These are phyloP conservation scores for Leucophenga montana DNA, from an alignment of 2,888 invertebrate genomes.

Conservation along the genomic window DNA sequence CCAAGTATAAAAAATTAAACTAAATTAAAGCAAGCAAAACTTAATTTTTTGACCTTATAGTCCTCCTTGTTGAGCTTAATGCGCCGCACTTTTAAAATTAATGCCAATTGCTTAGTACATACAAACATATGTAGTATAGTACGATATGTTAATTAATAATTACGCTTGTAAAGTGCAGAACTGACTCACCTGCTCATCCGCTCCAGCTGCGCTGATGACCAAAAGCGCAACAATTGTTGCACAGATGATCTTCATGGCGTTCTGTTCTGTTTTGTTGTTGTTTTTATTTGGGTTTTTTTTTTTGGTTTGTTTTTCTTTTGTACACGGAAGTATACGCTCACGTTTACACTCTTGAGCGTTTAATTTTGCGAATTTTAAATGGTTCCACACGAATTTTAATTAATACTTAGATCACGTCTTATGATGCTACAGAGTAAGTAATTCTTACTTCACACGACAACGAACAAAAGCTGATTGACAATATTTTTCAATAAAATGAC, in stretches of 20 bases:
- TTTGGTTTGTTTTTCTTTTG: background rate
- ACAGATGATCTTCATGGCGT: slow-evolving; percentile 38
- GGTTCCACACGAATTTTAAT: background rate
- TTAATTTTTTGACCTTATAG: background rate
- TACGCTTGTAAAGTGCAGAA: too few species aligned
- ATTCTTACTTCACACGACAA: background rate
- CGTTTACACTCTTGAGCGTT: background rate
- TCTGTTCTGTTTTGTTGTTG: slow-evolving; percentile 53
- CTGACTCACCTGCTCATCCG: slow-evolving; percentile 45
- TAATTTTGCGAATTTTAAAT: background rate
- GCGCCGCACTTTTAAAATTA: too few species aligned
- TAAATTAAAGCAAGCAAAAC: slow-evolving; percentile 8
- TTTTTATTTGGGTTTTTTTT: slow-evolving; percentile 31
- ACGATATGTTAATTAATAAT: too few species aligned
- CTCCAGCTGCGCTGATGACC: slow-evolving; percentile 47
- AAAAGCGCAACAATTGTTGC: slow-evolving; percentile 63
- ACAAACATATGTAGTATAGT: too few species aligned
- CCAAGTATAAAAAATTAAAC: background rate
- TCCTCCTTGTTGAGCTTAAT: too few species aligned
- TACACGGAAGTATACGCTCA: background rate
- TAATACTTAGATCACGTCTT: background rate
- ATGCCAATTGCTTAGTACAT: too few species aligned
- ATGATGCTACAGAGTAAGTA: too few species aligned
- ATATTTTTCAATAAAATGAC: background rate
- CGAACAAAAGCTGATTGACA: background rate